A percentile compares a stretch with the other conserved stretches of the same genome.
Conservation (phyloP, 2,797 vertebrate genomes). For the Lemur catta region DNA sequence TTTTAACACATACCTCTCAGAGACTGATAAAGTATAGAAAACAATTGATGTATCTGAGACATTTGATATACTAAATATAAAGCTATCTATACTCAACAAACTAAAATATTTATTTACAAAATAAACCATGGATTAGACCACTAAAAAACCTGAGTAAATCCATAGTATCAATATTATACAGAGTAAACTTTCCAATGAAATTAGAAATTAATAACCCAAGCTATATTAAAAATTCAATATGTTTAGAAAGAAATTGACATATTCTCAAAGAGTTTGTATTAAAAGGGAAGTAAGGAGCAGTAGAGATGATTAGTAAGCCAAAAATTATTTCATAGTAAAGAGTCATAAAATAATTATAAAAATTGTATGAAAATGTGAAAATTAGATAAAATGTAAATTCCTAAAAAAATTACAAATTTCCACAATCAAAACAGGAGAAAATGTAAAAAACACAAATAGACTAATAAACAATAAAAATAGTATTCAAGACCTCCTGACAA, state of each 20-base stretch:
- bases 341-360: neutral
- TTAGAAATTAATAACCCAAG: neutral
- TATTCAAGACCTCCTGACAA: neutral
- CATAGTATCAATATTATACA: neutral
- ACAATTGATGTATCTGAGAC: neutral
- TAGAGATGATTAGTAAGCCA: neutral
- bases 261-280: neutral
- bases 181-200: neutral
- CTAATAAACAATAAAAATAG: neutral
- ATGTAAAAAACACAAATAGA: neutral
- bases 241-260: neutral
- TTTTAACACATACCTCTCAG: neutral
- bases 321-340: neutral
- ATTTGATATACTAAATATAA: neutral
- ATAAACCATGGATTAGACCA: neutral
- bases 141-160: neutral
- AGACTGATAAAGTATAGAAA: neutral
- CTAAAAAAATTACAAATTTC: neutral
- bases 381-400: neutral
- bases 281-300: neutral
- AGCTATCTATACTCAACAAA: neutral
- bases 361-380: neutral
- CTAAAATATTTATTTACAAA: neutral
- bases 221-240: neutral
- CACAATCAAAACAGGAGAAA: neutral